Conservation (phyloP, 2,888 invertebrate species). For the Cristatella mucedo region DNA sequence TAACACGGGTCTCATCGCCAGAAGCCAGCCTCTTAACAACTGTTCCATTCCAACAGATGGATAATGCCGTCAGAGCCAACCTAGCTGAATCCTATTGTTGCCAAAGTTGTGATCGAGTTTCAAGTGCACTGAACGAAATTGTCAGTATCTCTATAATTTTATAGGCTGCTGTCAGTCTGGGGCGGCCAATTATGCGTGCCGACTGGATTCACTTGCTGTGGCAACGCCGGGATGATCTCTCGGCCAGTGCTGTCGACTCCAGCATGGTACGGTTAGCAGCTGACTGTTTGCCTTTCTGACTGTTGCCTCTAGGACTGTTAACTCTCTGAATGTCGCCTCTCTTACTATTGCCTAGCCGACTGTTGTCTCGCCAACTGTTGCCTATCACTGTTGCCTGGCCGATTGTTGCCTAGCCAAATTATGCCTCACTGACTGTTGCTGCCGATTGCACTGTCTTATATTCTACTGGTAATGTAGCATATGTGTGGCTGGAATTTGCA, state of each 20-base stretch:
- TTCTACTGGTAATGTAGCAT: too few relatives aligned
- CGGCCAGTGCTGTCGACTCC: conserved; percentile 55
- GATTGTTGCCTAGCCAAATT: too few relatives aligned
- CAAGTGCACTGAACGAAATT: background rate
- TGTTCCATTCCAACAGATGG: background rate
- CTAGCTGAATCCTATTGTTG: background rate
- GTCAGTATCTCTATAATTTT: conserved; percentile 3
- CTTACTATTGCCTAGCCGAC: too few relatives aligned
- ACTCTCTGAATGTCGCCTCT: conserved; percentile 9
- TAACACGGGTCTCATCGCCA: too few relatives aligned
- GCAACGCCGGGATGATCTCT: conserved; percentile 49
- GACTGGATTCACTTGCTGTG: conserved; percentile 77
- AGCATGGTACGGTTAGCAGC: conserved; percentile 42
- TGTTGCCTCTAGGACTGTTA: conserved; percentile 10
- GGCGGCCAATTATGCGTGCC: conserved; percentile 68
- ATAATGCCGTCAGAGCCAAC: background rate
- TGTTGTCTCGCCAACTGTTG: too few relatives aligned
- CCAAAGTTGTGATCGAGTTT: background rate
- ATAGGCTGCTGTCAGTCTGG: conserved; percentile 71
- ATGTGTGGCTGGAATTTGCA: too few relatives aligned
- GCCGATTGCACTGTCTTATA: too few relatives aligned
- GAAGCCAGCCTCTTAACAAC: conserved; percentile 3
- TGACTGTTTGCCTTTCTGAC: too few relatives aligned
- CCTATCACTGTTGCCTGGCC: too few relatives aligned
- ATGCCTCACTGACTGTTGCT: too few relatives aligned